phyloP scores from a whole-genome alignment of 2,113 vertebrate species.

The Peromyscus polionotus region DNA sequence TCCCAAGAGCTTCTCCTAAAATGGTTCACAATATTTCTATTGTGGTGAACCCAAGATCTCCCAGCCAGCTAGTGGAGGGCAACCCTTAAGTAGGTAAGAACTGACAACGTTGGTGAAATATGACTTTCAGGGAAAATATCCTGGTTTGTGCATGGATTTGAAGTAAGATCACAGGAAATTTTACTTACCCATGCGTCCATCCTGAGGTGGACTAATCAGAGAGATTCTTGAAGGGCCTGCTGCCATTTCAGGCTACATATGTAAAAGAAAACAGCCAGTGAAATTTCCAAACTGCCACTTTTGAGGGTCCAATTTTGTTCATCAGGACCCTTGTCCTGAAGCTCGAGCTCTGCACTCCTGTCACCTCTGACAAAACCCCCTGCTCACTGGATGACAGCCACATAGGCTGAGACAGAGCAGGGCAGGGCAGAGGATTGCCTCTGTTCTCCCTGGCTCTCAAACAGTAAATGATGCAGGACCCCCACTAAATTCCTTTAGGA shows the following conservation, averaged over 20 bases:
- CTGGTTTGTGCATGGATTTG: no score
- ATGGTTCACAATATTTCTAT: not conserved
- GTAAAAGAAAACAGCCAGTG: conserved; percentile 2
- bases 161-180: no score
- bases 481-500: not conserved
- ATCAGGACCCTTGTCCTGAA: not conserved
- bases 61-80: not conserved
- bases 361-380: not conserved
- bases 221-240: conserved; percentile 87
- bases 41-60: not conserved
- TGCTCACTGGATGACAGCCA: not conserved
- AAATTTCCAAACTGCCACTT: not conserved
- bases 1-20: not conserved
- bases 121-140: not conserved
- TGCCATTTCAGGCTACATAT: conserved; percentile 84
- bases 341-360: not conserved
- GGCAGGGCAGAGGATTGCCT: not conserved
- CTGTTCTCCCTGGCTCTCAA: not conserved
- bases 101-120: not conserved
- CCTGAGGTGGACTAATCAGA: conserved; percentile 90
- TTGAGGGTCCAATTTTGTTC: not conserved
- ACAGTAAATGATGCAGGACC: fast-evolving
- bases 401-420: not conserved
- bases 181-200: conserved; percentile 91
- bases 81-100: not conserved